A percentile compares a stretch with the other conserved stretches of the same genome.
Evolutionary conservation across 35 echinoderm and acorn worm genomes (phyloP).

Genomic region (Lytechinus variegatus): DNA sequence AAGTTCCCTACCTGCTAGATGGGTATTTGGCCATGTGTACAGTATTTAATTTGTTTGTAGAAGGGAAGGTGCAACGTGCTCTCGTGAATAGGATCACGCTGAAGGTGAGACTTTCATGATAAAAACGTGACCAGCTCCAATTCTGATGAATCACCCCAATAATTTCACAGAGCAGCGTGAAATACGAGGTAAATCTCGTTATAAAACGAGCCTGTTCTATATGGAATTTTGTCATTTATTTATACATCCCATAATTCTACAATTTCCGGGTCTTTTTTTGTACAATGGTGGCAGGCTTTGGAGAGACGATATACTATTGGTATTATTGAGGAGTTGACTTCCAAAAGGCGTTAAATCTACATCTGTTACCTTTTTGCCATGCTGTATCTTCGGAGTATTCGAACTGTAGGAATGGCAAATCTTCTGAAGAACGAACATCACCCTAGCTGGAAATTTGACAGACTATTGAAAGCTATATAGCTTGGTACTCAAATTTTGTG

Average conservation of each 20-base stretch:
- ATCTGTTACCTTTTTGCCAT: no score
- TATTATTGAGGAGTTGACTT: no score
- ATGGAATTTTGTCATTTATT: neutral
- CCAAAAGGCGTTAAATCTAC: no score
- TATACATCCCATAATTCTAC: neutral
- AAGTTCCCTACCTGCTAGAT: neutral
- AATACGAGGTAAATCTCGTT: neutral
- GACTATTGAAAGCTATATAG: no score
- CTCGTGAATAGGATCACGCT: neutral
- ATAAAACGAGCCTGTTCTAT: neutral
- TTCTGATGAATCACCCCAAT: neutral
- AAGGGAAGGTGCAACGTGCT: neutral
- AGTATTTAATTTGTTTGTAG: neutral
- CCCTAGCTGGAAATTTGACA: no score
- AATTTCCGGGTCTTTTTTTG: neutral
- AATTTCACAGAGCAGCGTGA: neutral
- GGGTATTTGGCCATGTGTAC: no score
- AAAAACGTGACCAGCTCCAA: neutral
- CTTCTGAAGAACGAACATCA: no score
- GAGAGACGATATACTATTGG: neutral
- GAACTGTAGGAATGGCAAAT: no score
- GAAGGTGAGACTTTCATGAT: neutral
- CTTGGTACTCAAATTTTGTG: no score
- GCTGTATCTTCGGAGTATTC: no score
- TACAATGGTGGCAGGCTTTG: neutral